Percentiles rank a stretch among this genome's conserved stretches.
phyloP scores from a whole-genome alignment of 1,140 invertebrate genomes.

The Idris sp. region DNA sequence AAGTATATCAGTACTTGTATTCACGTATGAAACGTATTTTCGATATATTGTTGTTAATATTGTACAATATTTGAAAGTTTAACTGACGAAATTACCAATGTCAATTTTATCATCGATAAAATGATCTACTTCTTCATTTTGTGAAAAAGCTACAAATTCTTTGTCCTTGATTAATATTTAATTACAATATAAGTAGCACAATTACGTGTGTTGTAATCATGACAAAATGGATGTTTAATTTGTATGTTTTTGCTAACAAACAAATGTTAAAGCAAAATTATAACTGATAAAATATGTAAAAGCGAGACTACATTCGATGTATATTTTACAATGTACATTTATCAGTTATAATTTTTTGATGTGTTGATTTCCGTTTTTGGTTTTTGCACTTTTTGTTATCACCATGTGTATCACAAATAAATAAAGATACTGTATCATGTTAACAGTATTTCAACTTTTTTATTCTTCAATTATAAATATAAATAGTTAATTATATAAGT shows the following conservation, averaged over 20 bases:
- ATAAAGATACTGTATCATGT: conserved; percentile 34
- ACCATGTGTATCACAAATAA: conserved; percentile 23
- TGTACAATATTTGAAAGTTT: conserved; percentile 59
- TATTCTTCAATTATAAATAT: no score
- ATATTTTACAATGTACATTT: no score
- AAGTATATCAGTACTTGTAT: conserved; percentile 41
- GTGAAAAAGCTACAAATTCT: conserved; percentile 1
- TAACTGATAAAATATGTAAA: no score
- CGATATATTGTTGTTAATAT: conserved; percentile 63
- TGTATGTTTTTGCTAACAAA: no score
- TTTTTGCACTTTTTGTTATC: conserved; percentile 8
- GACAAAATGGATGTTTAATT: no score
- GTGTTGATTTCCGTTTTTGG: no score
- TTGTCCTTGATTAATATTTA: background rate
- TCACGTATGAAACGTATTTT: conserved; percentile 50
- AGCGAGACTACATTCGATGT: no score
- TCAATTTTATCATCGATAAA: conserved; percentile 30
- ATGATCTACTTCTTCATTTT: conserved; percentile 21
- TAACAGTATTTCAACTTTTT: no score
- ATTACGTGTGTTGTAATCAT: conserved; percentile 3
- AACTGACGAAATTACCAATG: conserved; percentile 36
- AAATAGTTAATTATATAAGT: no score
- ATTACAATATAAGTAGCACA: background rate
- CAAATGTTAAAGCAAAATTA: no score
- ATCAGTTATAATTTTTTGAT: no score